Base-by-base conservation (phyloP, 1,140 invertebrate genomes). In the Microplitis demolitor region DNA sequence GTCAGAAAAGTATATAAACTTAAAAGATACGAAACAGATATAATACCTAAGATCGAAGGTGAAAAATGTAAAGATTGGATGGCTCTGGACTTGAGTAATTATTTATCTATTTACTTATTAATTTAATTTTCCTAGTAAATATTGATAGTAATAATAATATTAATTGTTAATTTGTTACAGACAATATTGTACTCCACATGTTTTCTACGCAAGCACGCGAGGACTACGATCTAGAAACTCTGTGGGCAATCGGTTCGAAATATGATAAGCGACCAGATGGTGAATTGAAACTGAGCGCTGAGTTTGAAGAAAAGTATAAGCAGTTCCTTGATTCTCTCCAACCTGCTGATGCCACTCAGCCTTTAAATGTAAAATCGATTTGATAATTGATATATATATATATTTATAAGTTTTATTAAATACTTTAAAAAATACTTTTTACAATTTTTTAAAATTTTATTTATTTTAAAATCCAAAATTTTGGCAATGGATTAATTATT, bases 111-210 rank as follows among this genome's bases (percentile, higher is more conserved):
- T 64, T 50, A 64, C 56, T 16, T 62, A 62, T 58, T 11, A 69
- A 60, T 34, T 67, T 53, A 53, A 45, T 66, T 9, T 62, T 50
- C 14, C 51, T 66, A 45, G 0, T 63, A 24, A 24, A 2, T 24
- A 24, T 24, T 2, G 24, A 24, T 24, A 24, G 24, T 24, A 24
- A 24, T 24, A 1, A 24, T 24, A 24, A 24, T 24, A 24, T 1
- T 24, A 24, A 24, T 24, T 24, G 24, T 1, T 77, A 76, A 72
- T 74, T 77, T 78, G 56, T 85, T 90, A 37, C 80, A 94, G 93
- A 93, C 66, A 97, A 98, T 82, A 97, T 98, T 76, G 93, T 92
- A 2, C 80, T 98, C n/a, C 96, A 98, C 80, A 90, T 98, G 74
- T 96, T 98, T 85, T 91, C 91, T 34, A 83, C 88, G 4, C 86